phyloP scores from a whole-genome alignment of 1,140 invertebrate genomes.

The Halyomorpha halys region DNA sequence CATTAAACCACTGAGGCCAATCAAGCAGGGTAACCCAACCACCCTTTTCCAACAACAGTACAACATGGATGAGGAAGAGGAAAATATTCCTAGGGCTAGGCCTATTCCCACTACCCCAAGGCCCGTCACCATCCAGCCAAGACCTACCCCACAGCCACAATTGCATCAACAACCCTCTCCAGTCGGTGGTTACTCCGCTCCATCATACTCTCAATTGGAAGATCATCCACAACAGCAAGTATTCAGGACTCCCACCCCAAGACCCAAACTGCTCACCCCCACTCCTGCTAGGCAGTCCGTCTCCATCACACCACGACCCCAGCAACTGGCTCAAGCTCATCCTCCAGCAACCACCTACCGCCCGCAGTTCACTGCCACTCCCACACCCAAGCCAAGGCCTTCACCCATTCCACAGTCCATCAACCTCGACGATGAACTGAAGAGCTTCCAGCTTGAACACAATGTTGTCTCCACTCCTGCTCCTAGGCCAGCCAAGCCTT shows the following conservation, averaged over 20 bases:
- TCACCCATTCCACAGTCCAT: conserved; percentile 39
- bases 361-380: conserved; percentile 49
- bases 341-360: conserved; percentile 54
- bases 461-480: conserved; percentile 37
- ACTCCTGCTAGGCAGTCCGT: conserved; percentile 33
- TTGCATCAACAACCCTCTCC: conserved; percentile 32
- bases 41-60: conserved; percentile 36
- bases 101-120: conserved; percentile 48
- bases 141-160: conserved; percentile 40
- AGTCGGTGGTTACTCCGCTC: conserved; percentile 33
- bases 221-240: conserved; percentile 37
- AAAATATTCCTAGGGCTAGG: conserved; percentile 46
- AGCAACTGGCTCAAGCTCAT: conserved; percentile 30
- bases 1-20: conserved; percentile 28
- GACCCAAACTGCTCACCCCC: conserved; percentile 38
- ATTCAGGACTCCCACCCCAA: conserved; percentile 38
- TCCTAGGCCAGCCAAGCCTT: conserved; percentile 35
- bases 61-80: conserved; percentile 35
- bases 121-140: conserved; percentile 46
- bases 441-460: conserved; percentile 65
- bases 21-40: conserved; percentile 35
- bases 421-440: conserved; percentile 61
- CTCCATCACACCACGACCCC: conserved; percentile 49
- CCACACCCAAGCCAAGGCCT: conserved; percentile 34
- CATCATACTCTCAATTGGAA: conserved; percentile 33